Evolutionary conservation across 2,113 vertebrate genomes (phyloP), one percentile per base, ranked within the genome.

Genomic region (Heliornis fulica): DNA sequence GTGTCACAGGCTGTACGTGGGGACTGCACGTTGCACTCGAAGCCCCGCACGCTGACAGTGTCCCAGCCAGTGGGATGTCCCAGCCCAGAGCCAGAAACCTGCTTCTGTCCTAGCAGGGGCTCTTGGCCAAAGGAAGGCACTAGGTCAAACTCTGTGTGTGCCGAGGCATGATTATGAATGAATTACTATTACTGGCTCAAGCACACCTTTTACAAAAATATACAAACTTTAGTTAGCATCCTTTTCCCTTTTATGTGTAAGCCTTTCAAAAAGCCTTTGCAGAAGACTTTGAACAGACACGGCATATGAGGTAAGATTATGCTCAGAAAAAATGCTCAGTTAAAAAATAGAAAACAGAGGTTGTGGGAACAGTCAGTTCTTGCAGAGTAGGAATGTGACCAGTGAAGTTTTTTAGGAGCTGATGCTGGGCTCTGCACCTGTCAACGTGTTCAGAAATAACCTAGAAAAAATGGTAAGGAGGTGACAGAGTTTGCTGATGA

Each of bases 161-260:
- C 90, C 95, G 15, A 50, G 34, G 63, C 85, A 59, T 50, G 90
- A 93, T 94, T 96, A 84, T 95, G 86, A 94, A 96, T 90, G 96
- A 79, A 92, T 40, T 60, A 54, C 92, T 96, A 75, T 96, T 96
- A 70, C 72, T 85, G 93, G 92, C 93, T 65, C 10, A 1, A 96
- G 90, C 95, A 95, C 94, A 94, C 90, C 92, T 96, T 96, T 92
- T 92, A 97, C 69, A 96, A 96, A 96, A 96, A 97, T 95, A 97
- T 94, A 96, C 93, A 97, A 96, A 95, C 94, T 56, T 25, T 15
- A 56, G 72, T 40, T 92, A 96, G 93, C 93, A 97, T 96, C 93
- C 94, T 95, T 93, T 95, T 83, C 75, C 94, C 94, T 96, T 92
- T 97, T 71, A 43, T 19, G 72, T 94, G 89, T 66, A 8, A 0